Conservation (phyloP, 2,113 vertebrate genomes). For the Dendrocopos noguchii region DNA sequence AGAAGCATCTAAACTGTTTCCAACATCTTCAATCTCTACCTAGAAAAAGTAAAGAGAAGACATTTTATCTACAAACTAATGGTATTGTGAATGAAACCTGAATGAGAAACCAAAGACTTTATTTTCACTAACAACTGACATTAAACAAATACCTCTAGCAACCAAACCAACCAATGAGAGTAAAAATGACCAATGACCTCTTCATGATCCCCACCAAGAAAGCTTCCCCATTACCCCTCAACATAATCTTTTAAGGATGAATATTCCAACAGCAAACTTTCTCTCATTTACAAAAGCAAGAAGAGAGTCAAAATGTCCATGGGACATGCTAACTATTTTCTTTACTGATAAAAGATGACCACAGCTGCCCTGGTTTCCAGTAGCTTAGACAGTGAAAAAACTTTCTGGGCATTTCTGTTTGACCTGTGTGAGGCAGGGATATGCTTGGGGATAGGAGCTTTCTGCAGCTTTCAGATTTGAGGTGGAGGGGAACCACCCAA, state of each 20-base stretch:
- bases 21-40: conserved; percentile 69
- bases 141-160: background rate
- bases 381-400: background rate
- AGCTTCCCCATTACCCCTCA: background rate
- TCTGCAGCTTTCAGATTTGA: background rate
- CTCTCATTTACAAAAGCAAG: background rate
- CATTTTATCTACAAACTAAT: background rate
- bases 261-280: background rate
- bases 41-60: conserved; percentile 14
- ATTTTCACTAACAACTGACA: background rate
- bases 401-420: background rate
- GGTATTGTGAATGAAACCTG: background rate
- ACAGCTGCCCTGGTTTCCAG: background rate
- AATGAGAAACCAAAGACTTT: background rate
- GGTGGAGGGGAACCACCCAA: background rate
- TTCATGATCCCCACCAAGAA: background rate
- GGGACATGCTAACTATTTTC: background rate
- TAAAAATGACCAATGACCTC: background rate
- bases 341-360: background rate
- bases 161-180: background rate
- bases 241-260: background rate
- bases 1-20: conserved; percentile 64
- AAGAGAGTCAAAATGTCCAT: background rate
- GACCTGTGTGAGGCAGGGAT: background rate
- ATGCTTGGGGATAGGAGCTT: background rate